Conservation (phyloP, 2,888 invertebrate species). For the Minunthozetes semirufus region DNA sequence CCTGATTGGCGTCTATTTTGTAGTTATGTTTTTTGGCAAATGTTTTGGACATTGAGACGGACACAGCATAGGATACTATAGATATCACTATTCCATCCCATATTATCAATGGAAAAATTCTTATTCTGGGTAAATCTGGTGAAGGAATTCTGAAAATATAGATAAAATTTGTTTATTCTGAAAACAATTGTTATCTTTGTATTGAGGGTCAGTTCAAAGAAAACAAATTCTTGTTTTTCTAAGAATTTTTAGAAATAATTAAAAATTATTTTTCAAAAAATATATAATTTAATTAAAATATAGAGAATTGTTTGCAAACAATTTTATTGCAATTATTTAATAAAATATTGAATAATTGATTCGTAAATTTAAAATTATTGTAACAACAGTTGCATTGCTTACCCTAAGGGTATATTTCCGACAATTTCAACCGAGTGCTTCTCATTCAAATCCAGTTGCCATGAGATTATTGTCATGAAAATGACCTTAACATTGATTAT, state of each 20-base stretch:
- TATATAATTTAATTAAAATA: too few species aligned
- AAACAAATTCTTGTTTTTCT: too few species aligned
- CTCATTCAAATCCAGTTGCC: constrained; percentile 41
- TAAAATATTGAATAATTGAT: too few species aligned
- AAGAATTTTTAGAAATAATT: too few species aligned
- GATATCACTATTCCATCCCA: constrained; percentile 41
- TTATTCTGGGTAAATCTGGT: neutral
- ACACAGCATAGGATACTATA: constrained; percentile 61
- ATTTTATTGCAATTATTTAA: too few species aligned
- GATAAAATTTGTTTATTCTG: neutral
- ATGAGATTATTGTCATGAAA: constrained; percentile 43
- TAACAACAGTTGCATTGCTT: neutral
- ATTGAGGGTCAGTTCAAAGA: neutral
- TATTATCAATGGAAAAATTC: constrained; percentile 32
- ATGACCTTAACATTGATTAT: constrained; percentile 39
- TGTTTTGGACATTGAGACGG: constrained; percentile 66
- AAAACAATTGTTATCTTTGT: neutral
- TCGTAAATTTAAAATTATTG: too few species aligned
- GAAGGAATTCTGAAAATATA: neutral
- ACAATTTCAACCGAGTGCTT: constrained; percentile 42
- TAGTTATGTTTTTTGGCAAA: constrained; percentile 66
- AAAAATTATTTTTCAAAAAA: too few species aligned
- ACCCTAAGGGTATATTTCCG: constrained; percentile 44
- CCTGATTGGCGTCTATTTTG: constrained; percentile 63
- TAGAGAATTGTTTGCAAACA: too few species aligned